Conservation (phyloP, 2,888 invertebrate species). For the Mimas tiliae region DNA sequence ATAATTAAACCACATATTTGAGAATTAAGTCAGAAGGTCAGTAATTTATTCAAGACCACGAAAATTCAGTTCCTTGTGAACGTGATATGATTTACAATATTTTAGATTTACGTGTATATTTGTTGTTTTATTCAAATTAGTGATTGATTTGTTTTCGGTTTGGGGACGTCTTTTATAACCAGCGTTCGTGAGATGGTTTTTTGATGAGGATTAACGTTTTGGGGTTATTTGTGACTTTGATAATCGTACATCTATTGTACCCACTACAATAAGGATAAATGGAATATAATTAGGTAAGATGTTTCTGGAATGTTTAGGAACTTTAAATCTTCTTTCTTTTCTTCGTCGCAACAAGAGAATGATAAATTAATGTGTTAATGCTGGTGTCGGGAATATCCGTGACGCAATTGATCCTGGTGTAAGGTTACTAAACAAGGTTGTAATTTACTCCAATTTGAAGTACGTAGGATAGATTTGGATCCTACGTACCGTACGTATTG, state of each 20-base stretch:
- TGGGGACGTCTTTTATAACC: neutral
- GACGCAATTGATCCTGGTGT: too few relatives aligned
- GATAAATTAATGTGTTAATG: too few relatives aligned
- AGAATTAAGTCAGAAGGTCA: slow-evolving; percentile 13
- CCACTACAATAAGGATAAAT: too few relatives aligned
- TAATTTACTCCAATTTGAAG: too few relatives aligned
- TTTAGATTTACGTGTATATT: slow-evolving; percentile 20
- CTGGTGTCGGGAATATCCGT: neutral
- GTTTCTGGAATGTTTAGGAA: too few relatives aligned
- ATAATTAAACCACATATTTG: slow-evolving; percentile 24
- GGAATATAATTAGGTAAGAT: too few relatives aligned
- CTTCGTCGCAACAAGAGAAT: too few relatives aligned
- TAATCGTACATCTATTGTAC: neutral
- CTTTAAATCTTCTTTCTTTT: too few relatives aligned
- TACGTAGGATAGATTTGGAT: too few relatives aligned
- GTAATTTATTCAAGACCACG: slow-evolving; percentile 19
- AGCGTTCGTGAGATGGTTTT: neutral
- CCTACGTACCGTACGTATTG: too few relatives aligned
- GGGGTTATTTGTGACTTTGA: neutral
- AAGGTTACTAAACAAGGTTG: too few relatives aligned
- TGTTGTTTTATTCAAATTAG: slow-evolving; percentile 17
- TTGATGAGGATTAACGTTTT: neutral
- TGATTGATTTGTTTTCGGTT: neutral
- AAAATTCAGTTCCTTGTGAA: slow-evolving; percentile 15
- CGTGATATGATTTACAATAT: slow-evolving; percentile 6